These are phyloP conservation scores for Phyllotreta cruciferae DNA, from an alignment of 2,888 invertebrate genomes.

Conservation along the genomic window DNA sequence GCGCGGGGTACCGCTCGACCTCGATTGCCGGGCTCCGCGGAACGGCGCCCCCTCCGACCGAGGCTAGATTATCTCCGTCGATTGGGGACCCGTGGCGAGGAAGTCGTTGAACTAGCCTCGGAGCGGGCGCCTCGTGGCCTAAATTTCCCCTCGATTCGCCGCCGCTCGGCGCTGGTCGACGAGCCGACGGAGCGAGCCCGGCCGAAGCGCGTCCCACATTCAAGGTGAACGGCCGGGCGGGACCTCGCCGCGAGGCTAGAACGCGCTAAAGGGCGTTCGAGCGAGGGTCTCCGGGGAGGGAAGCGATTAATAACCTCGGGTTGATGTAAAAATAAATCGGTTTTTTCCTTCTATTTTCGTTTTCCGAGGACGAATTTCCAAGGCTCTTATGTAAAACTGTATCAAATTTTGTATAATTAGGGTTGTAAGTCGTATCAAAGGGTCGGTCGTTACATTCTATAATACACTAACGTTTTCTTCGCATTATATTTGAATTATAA, in stretches of 20 bases:
- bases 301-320: neutral
- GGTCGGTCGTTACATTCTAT: no score
- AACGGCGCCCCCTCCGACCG: slow-evolving; percentile 40
- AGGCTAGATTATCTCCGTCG: slow-evolving; percentile 44
- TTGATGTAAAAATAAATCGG: slow-evolving; percentile 1
- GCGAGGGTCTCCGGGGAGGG: no score
- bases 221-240: slow-evolving; percentile 53
- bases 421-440: no score
- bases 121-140: slow-evolving; percentile 49
- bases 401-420: no score
- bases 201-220: slow-evolving; percentile 42
- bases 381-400: neutral
- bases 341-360: slow-evolving; percentile 5
- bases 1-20: slow-evolving; percentile 51
- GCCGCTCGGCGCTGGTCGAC: slow-evolving; percentile 1
- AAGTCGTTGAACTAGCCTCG: slow-evolving; percentile 53
- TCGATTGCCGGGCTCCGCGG: slow-evolving; percentile 54
- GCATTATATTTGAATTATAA: no score
- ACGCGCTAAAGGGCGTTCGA: slow-evolving; percentile 6
- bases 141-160: slow-evolving; percentile 43
- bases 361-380: neutral
- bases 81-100: slow-evolving; percentile 42
- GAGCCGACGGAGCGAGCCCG: slow-evolving; percentile 2
- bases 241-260: slow-evolving; percentile 31
- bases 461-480: no score